A percentile compares a stretch with the other conserved stretches of the same genome.
Evolutionary conservation across 1,140 invertebrate species (phyloP).

Genomic region (Magallana gigas): DNA sequence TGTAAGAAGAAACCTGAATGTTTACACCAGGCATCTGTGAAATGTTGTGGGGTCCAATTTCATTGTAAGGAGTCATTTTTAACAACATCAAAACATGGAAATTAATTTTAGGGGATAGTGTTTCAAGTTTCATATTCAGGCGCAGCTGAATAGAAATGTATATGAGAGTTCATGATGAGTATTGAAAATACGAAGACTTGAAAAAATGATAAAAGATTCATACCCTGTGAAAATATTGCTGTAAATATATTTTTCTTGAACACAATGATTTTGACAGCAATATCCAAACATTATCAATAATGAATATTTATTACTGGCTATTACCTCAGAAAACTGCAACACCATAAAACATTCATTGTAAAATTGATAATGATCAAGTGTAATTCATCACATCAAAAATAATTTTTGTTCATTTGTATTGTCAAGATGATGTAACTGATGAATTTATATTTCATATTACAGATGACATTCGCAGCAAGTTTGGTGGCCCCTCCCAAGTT

Average conservation of each 20-base stretch:
- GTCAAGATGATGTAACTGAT: background rate
- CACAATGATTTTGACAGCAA: background rate
- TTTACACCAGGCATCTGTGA: too few relatives aligned
- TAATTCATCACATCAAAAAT: background rate
- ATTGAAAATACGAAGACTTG: background rate
- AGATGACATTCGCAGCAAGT: constrained; percentile 43
- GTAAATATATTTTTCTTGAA: background rate
- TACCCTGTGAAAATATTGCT: background rate
- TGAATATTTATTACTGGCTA: background rate
- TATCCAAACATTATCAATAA: background rate
- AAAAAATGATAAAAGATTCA: background rate
- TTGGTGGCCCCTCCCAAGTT: background rate
- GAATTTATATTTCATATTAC: background rate
- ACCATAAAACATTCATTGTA: background rate
- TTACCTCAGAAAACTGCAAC: too few relatives aligned
- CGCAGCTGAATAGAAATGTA: background rate
- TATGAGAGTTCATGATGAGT: background rate
- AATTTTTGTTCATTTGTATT: too few relatives aligned
- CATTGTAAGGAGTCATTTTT: too few relatives aligned
- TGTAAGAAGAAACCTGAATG: too few relatives aligned
- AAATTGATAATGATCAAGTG: background rate
- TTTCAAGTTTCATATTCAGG: too few relatives aligned
- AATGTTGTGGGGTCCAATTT: too few relatives aligned
- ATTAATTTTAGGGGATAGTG: too few relatives aligned
- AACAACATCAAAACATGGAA: too few relatives aligned